Base-by-base conservation (phyloP, 2,888 invertebrate genomes). In the Diarsia mendica region DNA sequence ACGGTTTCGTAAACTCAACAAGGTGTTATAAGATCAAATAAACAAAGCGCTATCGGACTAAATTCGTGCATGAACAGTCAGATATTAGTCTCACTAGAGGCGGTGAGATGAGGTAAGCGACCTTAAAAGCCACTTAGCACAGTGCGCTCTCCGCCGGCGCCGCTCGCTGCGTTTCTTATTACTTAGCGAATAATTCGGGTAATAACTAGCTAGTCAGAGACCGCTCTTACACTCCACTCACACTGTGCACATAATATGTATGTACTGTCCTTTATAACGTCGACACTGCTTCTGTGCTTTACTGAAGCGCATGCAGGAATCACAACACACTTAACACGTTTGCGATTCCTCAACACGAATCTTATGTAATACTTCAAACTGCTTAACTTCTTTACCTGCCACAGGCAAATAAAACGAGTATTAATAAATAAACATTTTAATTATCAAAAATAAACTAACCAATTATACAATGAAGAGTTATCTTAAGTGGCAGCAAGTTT, bases 91-190 rank as follows among this genome's bases (percentile, higher is more conserved):
- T 89, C 88, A 87, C 88, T 91, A 92, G 89, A 89, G 90, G 89
- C 91, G 89, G 89, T 86, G 89, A 90, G 93, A 94, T 95, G 95
- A 96, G 95, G 95, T 96, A 96, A 95, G 94, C 95, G 95, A 95
- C 95, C 95, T 96, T 95, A 95, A 93, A 92, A 95, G 93, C 93
- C 95, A 96, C 95, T 96, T 96, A 95, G 93, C 94, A 92, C 92
- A 89, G 92, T 92, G 91, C 90, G 92, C 91, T 92, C 91, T 88
- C 89, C 89, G 88, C 85, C 82, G 87, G 79, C 83, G 84, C 92
- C 79, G 84, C 91, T 92, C 90, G 91, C 92, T 94, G 93, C 92
- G 93, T 93, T 94, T 94, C 93, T 93, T 94, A 95, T 94, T 94
- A 93, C 94, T 93, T 92, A 91, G 91, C 90, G 91, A 92, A 92